These are phyloP conservation scores for Malurus alboscapulatus DNA, from an alignment of 2,113 vertebrate genomes.

Conservation along the genomic window DNA sequence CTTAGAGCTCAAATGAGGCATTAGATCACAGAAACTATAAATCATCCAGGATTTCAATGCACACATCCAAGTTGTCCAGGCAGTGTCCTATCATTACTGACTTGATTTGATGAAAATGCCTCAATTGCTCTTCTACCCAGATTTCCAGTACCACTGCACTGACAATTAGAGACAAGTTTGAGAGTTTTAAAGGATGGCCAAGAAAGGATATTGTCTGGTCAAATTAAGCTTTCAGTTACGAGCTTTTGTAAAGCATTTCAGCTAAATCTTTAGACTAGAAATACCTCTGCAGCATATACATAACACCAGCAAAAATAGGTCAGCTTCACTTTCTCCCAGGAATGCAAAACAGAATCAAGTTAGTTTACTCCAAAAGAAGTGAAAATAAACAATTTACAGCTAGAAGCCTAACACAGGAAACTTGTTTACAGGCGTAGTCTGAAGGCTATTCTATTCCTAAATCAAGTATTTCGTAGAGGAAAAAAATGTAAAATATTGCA, in stretches of 20 bases:
- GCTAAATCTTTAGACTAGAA: neutral
- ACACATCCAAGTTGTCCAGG: neutral
- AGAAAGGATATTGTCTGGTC: slow-evolving; percentile 5
- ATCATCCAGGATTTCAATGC: neutral
- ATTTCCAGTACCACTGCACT: neutral
- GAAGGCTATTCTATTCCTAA: neutral
- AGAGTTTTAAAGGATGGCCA: neutral
- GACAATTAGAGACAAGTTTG: neutral
- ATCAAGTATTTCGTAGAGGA: neutral
- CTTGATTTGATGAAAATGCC: neutral
- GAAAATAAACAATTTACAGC: neutral
- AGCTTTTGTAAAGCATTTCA: neutral
- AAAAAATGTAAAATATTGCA: neutral
- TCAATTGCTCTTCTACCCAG: neutral
- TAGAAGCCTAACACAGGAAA: neutral
- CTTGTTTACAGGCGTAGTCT: neutral
- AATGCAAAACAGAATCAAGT: neutral
- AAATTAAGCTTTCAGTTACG: slow-evolving; percentile 9
- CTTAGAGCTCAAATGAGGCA: neutral
- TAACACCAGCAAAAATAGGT: neutral
- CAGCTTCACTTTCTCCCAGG: neutral
- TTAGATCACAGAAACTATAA: neutral
- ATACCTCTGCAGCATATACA: neutral
- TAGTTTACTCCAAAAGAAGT: neutral
- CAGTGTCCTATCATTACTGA: neutral